Percentiles rank a stretch among this genome's conserved stretches.
Conservation (phyloP, 2,113 vertebrate species). For the Procavia capensis region DNA sequence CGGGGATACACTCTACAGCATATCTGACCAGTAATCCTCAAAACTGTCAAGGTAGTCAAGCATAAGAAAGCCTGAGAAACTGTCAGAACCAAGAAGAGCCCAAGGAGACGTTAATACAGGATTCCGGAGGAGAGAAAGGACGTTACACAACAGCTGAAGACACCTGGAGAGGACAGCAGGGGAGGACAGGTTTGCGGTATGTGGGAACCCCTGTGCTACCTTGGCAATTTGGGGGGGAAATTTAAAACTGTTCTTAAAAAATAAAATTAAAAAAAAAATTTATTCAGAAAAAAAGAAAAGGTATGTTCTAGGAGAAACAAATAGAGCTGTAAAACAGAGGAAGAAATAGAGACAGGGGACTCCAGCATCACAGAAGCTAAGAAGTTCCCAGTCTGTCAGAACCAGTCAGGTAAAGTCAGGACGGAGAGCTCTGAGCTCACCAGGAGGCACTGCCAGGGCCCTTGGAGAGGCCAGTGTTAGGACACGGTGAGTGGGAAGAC, state of each 20-base stretch:
- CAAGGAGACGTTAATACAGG: not conserved
- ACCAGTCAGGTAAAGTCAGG: not conserved
- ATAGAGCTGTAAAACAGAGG: not conserved
- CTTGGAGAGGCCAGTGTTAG: not conserved
- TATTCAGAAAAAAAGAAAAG: not conserved
- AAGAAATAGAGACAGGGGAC: not conserved
- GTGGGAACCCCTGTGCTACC: not conserved
- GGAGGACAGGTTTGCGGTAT: not conserved
- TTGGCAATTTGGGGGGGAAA: not conserved
- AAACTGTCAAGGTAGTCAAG: not conserved
- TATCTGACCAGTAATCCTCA: not conserved
- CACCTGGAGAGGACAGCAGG: not conserved
- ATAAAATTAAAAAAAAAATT: not conserved
- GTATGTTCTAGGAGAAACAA: not conserved
- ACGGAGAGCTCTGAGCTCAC: not conserved
- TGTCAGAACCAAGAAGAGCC: not conserved
- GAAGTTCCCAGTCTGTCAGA: not conserved
- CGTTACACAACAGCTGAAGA: not conserved
- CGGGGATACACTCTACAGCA: not conserved
- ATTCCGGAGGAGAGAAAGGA: not conserved
- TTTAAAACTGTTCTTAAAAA: not conserved
- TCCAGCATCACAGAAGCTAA: not conserved
- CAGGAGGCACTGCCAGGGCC: too few species aligned
- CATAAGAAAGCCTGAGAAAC: too few species aligned
- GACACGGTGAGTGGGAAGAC: not conserved